These are phyloP conservation scores for Rhizoglyphus robini DNA, from an alignment of 1,140 invertebrate species.

Conservation along the genomic window DNA sequence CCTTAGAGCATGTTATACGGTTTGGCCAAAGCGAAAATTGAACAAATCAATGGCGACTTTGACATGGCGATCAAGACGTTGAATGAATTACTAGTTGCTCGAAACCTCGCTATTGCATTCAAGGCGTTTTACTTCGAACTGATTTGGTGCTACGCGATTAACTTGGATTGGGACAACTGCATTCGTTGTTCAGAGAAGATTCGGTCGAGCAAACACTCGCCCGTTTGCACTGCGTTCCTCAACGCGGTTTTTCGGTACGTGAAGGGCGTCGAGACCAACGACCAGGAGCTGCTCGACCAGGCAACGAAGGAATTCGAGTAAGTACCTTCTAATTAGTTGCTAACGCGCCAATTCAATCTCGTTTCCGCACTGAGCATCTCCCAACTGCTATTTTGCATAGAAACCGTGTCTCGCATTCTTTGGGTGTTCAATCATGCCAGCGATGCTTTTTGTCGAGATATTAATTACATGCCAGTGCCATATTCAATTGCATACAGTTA, in stretches of 20 bases:
- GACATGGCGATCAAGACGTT: not conserved
- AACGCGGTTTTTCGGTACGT: slow-evolving; percentile 1
- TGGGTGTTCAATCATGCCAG: too few species aligned
- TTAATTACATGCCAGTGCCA: too few species aligned
- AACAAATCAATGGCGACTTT: slow-evolving; percentile 5
- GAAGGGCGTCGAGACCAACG: not conserved
- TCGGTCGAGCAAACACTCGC: slow-evolving; percentile 3
- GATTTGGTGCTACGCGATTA: slow-evolving; percentile 1
- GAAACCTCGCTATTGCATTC: not conserved
- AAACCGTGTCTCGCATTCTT: too few species aligned
- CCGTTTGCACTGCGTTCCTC: not conserved
- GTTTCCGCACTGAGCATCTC: too few species aligned
- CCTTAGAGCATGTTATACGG: slow-evolving; percentile 7
- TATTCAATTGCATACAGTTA: too few species aligned
- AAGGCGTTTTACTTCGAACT: slow-evolving; percentile 15
- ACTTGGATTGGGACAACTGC: slow-evolving; percentile 2
- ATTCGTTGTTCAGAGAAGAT: not conserved
- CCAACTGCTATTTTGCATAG: too few species aligned
- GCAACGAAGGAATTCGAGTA: slow-evolving; percentile 5
- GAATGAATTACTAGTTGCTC: not conserved
- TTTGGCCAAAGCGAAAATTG: slow-evolving; percentile 3
- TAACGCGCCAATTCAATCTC: too few species aligned
- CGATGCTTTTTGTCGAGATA: too few species aligned
- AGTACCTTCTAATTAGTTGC: not conserved
- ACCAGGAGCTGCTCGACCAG: not conserved